These are phyloP conservation scores for Danionella cerebrum DNA, from an alignment of 2,113 vertebrate species.

Conservation along the genomic window DNA sequence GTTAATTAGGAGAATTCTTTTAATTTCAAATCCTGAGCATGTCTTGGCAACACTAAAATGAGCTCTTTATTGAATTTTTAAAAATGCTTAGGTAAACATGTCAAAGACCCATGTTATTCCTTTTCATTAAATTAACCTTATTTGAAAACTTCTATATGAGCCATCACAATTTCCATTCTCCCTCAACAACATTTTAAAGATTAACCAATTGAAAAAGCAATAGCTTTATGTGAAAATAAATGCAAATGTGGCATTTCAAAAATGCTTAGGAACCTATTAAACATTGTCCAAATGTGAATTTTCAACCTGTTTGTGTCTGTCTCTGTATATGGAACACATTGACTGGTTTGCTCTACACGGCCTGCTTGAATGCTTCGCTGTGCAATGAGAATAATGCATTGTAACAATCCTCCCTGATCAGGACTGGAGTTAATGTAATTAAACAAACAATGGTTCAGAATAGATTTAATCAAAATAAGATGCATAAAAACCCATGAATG, in stretches of 20 bases:
- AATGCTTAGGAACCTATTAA: conserved; percentile 2
- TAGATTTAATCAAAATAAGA: not conserved
- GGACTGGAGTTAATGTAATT: not conserved
- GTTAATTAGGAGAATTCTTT: too few species aligned
- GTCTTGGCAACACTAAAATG: too few species aligned
- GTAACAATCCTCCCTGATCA: not conserved
- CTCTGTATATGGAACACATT: not conserved
- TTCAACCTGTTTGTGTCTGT: conserved; percentile 7
- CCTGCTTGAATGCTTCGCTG: conserved; percentile 1
- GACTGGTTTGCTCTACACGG: not conserved
- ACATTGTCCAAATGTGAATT: conserved; percentile 11
- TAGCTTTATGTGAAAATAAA: not conserved
- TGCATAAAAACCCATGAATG: not conserved
- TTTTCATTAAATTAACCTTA: too few species aligned
- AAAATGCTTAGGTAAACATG: too few species aligned
- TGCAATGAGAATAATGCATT: not conserved
- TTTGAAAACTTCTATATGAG: not conserved
- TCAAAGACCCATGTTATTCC: too few species aligned
- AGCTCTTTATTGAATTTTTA: too few species aligned
- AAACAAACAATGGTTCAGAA: not conserved
- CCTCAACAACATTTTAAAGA: too few species aligned
- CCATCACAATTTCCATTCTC: too few species aligned
- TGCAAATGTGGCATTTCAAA: conserved; percentile 26
- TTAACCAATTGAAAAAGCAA: conserved; percentile 11
- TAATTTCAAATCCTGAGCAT: too few species aligned